Evolutionary conservation across 1,140 invertebrate species (phyloP), one percentile per base, ranked within the genome.

Genomic region (Neuroterus valhalla): DNA sequence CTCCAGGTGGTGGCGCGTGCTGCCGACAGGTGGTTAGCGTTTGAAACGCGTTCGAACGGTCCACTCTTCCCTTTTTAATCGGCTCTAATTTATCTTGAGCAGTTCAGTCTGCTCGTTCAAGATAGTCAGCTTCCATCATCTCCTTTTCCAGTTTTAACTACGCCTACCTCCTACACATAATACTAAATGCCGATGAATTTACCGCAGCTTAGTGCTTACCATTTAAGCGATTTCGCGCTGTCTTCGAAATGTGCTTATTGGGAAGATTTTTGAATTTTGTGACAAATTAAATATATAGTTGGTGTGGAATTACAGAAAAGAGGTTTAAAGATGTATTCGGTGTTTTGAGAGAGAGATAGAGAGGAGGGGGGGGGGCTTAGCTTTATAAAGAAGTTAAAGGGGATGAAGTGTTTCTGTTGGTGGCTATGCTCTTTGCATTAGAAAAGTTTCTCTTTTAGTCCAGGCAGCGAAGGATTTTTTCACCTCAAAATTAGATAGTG

Each of bases 1-100:
- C 71, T 79, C 75, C 77, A 81, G 80, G 81, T 84, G 84, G 84
- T 79, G 82, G 84, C 85, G 84, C 85, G 85, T 87, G 85, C 83
- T 75, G 76, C 77, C 84, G 84, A 85, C 85, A 87, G 85, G 85
- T 87, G 85, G 84, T 74, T 75, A 82, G 81, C 84, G 84, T 71
- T 78, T 23, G 55, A 69, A 75, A 75, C 75, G 74, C 68, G 72
- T 81, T 75, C 73, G 69, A 80, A 76, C 67, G 68, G 78, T 77
- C 75, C 71, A 38, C 68, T 78, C 74, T 31, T 77, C 68, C 72
- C 77, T 79, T 77, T 50, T 48, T 74, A 70, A 80, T 83, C 71
- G 75, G 74, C 75, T 81, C 75, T 80, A 83, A 83, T 83, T 83
- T 81, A 81, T 80, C 79, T 81, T 72, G 6, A 38, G 31, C 31